Base-by-base conservation (phyloP, 2,797 vertebrate species). In the Squalus acanthias region DNA sequence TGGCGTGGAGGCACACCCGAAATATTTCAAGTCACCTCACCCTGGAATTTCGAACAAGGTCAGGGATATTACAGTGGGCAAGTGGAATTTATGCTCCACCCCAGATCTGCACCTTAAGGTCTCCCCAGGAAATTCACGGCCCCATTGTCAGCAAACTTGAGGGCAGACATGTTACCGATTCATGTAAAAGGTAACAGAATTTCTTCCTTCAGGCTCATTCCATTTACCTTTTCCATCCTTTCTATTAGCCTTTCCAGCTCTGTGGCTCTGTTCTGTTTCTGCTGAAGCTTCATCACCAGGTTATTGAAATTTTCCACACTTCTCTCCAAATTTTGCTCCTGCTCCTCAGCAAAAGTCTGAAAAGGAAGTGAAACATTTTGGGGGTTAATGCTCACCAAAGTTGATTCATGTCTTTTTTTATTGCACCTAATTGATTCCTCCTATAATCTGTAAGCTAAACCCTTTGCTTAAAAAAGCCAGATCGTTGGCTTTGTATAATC, bases 211-310 rank as follows among this genome's bases (percentile, higher is more conserved):
- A 50, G 67, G 67, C 26, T 74, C 94, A 70, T 22, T 0, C 0
- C 0, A 9, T 97, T 1, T 95, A 98, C 98, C 92, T 97, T 97
- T 97, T 98, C 97, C 98, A 98, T 98, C 96, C 97, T 97, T 50
- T 97, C 97, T 3, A 98, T 96, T 0, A 97, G 97, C 0, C 96
- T 97, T 96, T 98, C 98, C 97, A 98, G 12, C 53, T 98, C 97
- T 0, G 88, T 46, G 63, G 97, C 96, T 88, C 96, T 96, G 60
- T 9, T 88, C 0, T 97, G 96, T 82, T 97, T 98, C 65, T 97
- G 97, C 96, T 97, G 96, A 46, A 98, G 96, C 53, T 97, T 96
- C 92, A 96, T 92, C 0, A 97, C 96, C 15, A 98, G 96, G 57
- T 82, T 96, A 46, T n/a, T 96, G 92, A 97, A 67, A 2, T 96